These are phyloP conservation scores for Temnothorax rugatulus DNA, from an alignment of 2,888 invertebrate genomes.

Conservation along the genomic window DNA sequence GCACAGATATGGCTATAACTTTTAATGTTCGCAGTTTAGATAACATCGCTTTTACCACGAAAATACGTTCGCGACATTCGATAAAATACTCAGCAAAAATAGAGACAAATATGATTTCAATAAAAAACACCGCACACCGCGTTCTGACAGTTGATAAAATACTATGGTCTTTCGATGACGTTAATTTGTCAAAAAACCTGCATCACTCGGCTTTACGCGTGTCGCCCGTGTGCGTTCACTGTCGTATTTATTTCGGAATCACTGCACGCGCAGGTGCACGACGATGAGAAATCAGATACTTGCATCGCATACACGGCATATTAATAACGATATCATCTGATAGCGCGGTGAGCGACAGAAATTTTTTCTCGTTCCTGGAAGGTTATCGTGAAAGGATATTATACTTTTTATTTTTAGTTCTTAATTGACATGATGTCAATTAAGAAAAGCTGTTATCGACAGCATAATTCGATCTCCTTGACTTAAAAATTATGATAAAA, in stretches of 20 bases:
- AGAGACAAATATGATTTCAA: constrained; percentile 14
- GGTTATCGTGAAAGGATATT: constrained; percentile 3
- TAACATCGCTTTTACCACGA: neutral
- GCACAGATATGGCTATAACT: neutral
- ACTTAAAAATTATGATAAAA: neutral
- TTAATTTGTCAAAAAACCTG: constrained; percentile 30
- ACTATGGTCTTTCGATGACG: constrained; percentile 18
- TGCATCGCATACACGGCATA: neutral
- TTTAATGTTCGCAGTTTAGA: neutral
- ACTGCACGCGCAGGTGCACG: constrained; percentile 1
- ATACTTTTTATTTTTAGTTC: neutral
- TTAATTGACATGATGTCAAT: neutral
- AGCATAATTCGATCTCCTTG: neutral
- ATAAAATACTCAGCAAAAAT: constrained; percentile 10
- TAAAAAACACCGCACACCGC: neutral
- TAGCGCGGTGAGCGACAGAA: neutral
- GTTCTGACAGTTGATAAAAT: constrained; percentile 30
- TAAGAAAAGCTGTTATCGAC: neutral
- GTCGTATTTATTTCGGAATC: neutral
- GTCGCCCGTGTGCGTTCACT: neutral
- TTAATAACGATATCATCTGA: constrained; percentile 14
- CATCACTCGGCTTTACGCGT: neutral
- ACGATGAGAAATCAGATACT: constrained; percentile 2
- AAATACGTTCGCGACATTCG: neutral
- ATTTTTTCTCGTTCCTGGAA: neutral